Evolutionary conservation across 2,113 vertebrate genomes (phyloP).

Genomic region (Channa maculata): DNA sequence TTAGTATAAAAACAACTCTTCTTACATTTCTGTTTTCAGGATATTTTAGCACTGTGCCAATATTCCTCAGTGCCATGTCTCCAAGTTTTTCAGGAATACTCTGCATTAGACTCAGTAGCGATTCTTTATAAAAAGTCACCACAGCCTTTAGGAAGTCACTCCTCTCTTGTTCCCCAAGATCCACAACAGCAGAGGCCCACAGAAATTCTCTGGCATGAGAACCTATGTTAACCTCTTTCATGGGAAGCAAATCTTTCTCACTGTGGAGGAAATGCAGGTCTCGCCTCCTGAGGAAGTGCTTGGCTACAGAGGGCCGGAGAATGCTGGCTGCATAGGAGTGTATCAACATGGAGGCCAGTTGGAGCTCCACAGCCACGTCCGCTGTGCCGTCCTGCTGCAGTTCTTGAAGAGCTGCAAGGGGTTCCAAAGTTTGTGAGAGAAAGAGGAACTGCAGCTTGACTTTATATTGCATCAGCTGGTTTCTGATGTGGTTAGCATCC

Average conservation of each 20-base stretch:
- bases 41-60: slow-evolving; percentile 62
- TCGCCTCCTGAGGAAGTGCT: slow-evolving; percentile 36
- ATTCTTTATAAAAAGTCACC: slow-evolving; percentile 65
- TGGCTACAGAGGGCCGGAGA: slow-evolving; percentile 2
- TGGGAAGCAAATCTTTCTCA: slow-evolving; percentile 37
- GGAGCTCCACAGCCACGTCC: slow-evolving; percentile 46
- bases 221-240: slow-evolving; percentile 48
- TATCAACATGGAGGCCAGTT: slow-evolving; percentile 52
- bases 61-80: slow-evolving; percentile 43
- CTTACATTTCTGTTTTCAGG: slow-evolving; percentile 49
- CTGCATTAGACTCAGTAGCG: slow-evolving; percentile 51
- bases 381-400: slow-evolving; percentile 7
- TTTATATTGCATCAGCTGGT: slow-evolving; percentile 45
- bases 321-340: slow-evolving; percentile 50
- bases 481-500: neutral
- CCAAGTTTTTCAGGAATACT: slow-evolving; percentile 61
- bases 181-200: slow-evolving; percentile 9
- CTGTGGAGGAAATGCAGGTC: slow-evolving; percentile 14
- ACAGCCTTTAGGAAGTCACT: slow-evolving; percentile 44
- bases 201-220: slow-evolving; percentile 47
- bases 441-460: slow-evolving; percentile 71
- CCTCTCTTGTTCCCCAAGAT: slow-evolving; percentile 11
- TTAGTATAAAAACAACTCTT: neutral
- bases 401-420: slow-evolving; percentile 68
- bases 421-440: slow-evolving; percentile 71